Evolutionary conservation across 2,797 vertebrate genomes (phyloP).

Genomic region (Parauchenoglanis punctatus): DNA sequence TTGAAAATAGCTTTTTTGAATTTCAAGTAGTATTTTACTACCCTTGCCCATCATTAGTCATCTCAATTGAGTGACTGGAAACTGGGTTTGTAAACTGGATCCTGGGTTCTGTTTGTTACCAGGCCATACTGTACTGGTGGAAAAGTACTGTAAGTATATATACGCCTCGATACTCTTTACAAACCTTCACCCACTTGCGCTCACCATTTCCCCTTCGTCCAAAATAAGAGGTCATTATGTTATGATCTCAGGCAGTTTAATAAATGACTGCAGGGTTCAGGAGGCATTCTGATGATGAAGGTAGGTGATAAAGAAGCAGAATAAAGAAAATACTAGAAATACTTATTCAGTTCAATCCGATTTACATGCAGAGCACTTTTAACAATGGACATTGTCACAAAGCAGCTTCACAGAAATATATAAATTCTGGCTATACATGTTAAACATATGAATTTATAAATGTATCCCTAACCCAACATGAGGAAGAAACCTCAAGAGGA

Average conservation of each 20-base stretch:
- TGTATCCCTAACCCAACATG: no score
- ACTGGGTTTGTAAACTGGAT: background rate
- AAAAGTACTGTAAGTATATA: background rate
- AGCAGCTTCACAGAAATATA: no score
- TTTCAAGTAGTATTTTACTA: slow-evolving; percentile 17
- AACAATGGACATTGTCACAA: no score
- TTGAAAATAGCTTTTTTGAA: slow-evolving; percentile 7
- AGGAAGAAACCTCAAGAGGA: no score
- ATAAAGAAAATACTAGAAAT: background rate
- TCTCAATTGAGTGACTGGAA: background rate
- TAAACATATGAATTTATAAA: no score
- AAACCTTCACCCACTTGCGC: background rate
- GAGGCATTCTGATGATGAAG: background rate
- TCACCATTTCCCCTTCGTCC: background rate
- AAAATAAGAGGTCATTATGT: background rate
- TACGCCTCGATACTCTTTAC: background rate
- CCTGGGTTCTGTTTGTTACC: background rate
- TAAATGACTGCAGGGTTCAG: background rate
- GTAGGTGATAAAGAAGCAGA: background rate
- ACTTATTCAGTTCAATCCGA: background rate
- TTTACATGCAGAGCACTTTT: no score
- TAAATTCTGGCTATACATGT: no score
- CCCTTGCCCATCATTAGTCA: background rate
- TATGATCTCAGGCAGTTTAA: background rate
- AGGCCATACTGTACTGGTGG: background rate